Percentiles rank a stretch among this genome's conserved stretches.
phyloP scores from a whole-genome alignment of 2,113 vertebrate species.

The Ariopsis seemanni region DNA sequence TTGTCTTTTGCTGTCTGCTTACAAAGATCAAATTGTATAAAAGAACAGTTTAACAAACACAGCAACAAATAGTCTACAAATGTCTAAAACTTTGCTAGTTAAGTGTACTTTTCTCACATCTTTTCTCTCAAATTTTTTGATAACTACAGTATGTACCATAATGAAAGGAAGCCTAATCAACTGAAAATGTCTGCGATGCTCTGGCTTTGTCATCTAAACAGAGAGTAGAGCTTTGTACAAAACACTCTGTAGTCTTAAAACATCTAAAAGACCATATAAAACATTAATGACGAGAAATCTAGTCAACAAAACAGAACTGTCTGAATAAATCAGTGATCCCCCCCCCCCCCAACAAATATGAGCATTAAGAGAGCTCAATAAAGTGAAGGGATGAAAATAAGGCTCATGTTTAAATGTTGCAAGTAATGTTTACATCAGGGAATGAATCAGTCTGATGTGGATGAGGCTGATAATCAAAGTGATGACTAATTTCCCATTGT shows the following conservation, averaged over 20 bases:
- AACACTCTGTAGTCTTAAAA: not conserved
- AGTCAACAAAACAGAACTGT: not conserved
- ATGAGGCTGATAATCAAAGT: not conserved
- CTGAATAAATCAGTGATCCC: not conserved
- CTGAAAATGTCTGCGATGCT: not conserved
- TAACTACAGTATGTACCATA: not conserved
- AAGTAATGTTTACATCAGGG: not conserved
- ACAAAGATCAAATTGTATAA: not conserved
- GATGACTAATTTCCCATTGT: not conserved
- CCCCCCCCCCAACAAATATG: not conserved
- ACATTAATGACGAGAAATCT: not conserved
- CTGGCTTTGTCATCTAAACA: not conserved
- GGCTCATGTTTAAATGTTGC: not conserved
- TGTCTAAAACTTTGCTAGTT: not conserved
- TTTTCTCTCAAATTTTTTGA: not conserved
- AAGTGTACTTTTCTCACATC: not conserved
- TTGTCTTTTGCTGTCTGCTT: no score
- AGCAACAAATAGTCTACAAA: not conserved
- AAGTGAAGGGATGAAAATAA: not conserved
- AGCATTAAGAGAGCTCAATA: not conserved
- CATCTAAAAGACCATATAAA: not conserved
- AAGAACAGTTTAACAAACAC: not conserved
- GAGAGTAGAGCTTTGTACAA: not conserved
- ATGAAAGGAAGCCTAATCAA: not conserved
- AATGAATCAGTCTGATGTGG: not conserved